Conservation (phyloP, 2,888 invertebrate genomes). For the Melipona bicolor region DNA sequence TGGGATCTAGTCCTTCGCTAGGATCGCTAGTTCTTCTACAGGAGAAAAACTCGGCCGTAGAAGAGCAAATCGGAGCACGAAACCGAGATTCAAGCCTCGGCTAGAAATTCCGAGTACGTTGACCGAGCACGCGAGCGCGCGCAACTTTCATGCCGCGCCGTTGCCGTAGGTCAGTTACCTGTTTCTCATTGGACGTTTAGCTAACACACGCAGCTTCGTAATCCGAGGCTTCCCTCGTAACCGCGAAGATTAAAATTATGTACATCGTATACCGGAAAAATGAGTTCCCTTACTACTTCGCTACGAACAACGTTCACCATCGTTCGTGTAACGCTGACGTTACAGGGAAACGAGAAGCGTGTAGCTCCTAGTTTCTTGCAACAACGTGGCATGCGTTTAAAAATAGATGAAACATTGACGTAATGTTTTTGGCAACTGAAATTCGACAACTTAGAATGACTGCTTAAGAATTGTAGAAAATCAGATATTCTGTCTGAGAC, state of each 20-base stretch:
- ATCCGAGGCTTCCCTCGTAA: slow-evolving; percentile 50
- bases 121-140: slow-evolving; percentile 58
- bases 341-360: neutral
- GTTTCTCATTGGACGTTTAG: slow-evolving; percentile 53
- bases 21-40: neutral
- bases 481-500: neutral
- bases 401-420: slow-evolving; percentile 35
- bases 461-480: neutral
- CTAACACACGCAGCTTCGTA: slow-evolving; percentile 57
- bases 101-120: slow-evolving; percentile 66
- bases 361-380: slow-evolving; percentile 2
- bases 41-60: slow-evolving; percentile 19
- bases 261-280: neutral
- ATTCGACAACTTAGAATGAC: neutral
- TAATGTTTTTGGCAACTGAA: slow-evolving; percentile 10
- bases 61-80: slow-evolving; percentile 47
- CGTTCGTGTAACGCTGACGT: slow-evolving; percentile 3
- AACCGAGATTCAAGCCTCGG: slow-evolving; percentile 44
- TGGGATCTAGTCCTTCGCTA: too few relatives aligned
- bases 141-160: slow-evolving; percentile 60
- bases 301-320: neutral
- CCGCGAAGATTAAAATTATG: slow-evolving; percentile 38
- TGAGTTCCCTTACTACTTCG: neutral
- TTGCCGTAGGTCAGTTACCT: slow-evolving; percentile 75
- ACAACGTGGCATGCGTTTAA: slow-evolving; percentile 13